Evolutionary conservation across 2,797 vertebrate species (phyloP).

Genomic region (Anas bernieri): DNA sequence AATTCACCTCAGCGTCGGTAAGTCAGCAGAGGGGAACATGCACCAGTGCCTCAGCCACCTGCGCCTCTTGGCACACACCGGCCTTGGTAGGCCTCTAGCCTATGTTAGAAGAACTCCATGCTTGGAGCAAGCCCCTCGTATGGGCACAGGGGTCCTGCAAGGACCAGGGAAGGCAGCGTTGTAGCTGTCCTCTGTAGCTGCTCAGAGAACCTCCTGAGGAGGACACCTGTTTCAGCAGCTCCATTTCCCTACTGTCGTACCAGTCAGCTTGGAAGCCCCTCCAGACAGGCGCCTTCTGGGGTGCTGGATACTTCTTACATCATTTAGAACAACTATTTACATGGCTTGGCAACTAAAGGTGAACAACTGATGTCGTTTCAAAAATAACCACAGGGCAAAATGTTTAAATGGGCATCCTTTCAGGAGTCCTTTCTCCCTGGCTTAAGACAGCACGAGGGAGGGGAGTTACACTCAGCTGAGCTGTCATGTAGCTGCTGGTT

Average conservation of each 20-base stretch:
- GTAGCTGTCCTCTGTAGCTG: neutral
- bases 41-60: neutral
- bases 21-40: neutral
- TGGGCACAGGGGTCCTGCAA: neutral
- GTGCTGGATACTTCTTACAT: neutral
- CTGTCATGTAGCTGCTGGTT: neutral
- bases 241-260: neutral
- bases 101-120: no score
- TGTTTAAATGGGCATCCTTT: neutral
- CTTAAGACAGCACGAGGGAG: neutral
- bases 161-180: neutral
- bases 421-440: neutral
- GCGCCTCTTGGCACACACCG: neutral
- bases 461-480: neutral
- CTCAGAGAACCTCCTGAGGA: neutral
- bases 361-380: fast-evolving
- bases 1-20: neutral
- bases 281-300: neutral
- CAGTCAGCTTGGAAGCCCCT: neutral
- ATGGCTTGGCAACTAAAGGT: neutral
- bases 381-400: neutral
- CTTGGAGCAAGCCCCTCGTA: neutral
- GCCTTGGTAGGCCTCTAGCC: neutral
- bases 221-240: neutral
- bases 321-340: neutral